Percentiles rank a stretch among this genome's conserved stretches.
These are phyloP conservation scores for Stenodema calcarata DNA, from an alignment of 2,888 invertebrate genomes.

Conservation along the genomic window DNA sequence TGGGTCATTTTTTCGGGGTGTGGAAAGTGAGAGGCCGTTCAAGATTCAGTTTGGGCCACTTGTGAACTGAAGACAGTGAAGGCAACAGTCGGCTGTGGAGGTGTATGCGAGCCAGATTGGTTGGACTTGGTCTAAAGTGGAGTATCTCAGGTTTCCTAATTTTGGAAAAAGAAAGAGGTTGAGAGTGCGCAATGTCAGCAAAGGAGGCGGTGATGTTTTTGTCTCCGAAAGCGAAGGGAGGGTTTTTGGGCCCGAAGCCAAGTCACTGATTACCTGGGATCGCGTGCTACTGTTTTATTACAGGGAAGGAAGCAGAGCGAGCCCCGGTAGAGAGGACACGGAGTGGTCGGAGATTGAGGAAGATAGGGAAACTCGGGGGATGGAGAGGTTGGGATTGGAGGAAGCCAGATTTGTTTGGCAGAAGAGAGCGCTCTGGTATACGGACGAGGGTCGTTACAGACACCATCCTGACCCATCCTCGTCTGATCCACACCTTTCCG, in stretches of 20 bases:
- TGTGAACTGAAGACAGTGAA: no score
- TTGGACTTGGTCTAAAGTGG: background rate
- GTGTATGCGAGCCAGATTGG: background rate
- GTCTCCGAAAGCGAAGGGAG: background rate
- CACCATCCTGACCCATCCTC: background rate
- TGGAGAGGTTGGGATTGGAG: background rate
- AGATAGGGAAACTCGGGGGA: background rate
- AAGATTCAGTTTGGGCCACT: no score
- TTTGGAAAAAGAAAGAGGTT: background rate
- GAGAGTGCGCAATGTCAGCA: background rate
- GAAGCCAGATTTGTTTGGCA: conserved; percentile 36
- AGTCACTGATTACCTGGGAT: conserved; percentile 38
- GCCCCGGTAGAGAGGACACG: background rate
- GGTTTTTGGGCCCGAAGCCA: conserved; percentile 9
- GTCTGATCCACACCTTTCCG: background rate
- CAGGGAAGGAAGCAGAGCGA: background rate
- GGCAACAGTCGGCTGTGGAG: no score
- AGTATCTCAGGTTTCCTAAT: background rate
- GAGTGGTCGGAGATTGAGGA: background rate
- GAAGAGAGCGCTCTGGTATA: conserved; percentile 3
- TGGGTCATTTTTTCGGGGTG: no score
- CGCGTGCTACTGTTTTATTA: conserved; percentile 38
- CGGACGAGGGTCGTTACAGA: conserved; percentile 38
- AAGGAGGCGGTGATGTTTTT: background rate
- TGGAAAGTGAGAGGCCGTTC: no score